phyloP scores from a whole-genome alignment of 2,113 vertebrate genomes.

The Aepyceros melampus region DNA sequence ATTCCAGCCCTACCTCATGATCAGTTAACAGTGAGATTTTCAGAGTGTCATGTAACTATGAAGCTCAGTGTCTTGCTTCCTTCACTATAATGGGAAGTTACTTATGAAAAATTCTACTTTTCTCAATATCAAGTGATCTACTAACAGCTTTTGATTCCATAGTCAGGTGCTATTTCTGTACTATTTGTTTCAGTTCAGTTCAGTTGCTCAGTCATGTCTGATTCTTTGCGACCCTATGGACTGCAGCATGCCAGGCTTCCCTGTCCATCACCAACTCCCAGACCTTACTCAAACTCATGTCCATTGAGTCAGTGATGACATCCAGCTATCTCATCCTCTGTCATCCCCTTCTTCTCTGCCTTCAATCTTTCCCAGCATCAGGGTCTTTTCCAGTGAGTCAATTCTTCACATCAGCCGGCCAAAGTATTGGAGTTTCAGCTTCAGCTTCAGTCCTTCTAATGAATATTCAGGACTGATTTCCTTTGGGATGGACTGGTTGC shows the following conservation, averaged over 20 bases:
- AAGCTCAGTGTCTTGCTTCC: not conserved
- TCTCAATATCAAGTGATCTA: not conserved
- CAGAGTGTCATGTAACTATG: not conserved
- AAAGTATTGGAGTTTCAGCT: not conserved
- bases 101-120: not conserved
- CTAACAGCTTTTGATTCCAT: not conserved
- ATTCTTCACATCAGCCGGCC: not conserved
- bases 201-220: fast-evolving
- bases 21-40: not conserved
- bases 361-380: not conserved
- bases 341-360: not conserved
- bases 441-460: not conserved
- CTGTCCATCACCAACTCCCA: not conserved
- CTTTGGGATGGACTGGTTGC: not conserved
- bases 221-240: not conserved
- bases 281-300: not conserved
- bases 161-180: not conserved
- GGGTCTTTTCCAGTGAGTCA: not conserved
- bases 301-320: not conserved
- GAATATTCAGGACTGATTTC: not conserved
- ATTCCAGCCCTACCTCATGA: not conserved
- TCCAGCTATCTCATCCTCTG: not conserved
- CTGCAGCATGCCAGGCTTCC: not conserved
- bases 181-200: not conserved
- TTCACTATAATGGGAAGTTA: not conserved